Percentiles rank a stretch among this genome's conserved stretches.
Conservation (phyloP, 1,140 invertebrate genomes). For the Eulimnadia texana region DNA sequence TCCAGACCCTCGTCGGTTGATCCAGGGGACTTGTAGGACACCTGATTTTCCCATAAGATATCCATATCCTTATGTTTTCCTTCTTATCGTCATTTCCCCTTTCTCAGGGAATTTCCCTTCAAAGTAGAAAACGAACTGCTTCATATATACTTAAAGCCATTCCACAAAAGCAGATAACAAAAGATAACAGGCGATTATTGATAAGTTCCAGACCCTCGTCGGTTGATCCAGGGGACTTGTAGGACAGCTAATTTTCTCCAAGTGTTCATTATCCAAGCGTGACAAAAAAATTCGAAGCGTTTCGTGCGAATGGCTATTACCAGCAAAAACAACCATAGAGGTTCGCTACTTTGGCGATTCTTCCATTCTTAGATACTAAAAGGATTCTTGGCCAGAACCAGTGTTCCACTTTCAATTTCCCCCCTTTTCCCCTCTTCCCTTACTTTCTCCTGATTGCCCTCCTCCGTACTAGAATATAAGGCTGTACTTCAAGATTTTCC, state of each 20-base stretch:
- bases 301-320: background rate
- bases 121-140: no score
- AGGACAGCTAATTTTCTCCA: background rate
- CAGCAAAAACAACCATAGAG: background rate
- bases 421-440: no score
- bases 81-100: no score
- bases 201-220: background rate
- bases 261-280: background rate
- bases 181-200: no score
- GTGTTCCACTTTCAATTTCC: no score
- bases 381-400: background rate
- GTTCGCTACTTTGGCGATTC: background rate
- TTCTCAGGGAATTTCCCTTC: no score
- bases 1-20: background rate
- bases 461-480: no score
- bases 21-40: background rate
- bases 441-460: no score
- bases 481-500: no score
- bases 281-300: background rate
- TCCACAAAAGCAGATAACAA: no score
- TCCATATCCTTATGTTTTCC: no score
- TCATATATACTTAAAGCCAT: no score
- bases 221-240: background rate
- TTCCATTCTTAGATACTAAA: background rate
- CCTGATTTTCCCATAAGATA: background rate